Conservation (phyloP, 2,888 invertebrate species). For the Cataglyphis albicans region DNA sequence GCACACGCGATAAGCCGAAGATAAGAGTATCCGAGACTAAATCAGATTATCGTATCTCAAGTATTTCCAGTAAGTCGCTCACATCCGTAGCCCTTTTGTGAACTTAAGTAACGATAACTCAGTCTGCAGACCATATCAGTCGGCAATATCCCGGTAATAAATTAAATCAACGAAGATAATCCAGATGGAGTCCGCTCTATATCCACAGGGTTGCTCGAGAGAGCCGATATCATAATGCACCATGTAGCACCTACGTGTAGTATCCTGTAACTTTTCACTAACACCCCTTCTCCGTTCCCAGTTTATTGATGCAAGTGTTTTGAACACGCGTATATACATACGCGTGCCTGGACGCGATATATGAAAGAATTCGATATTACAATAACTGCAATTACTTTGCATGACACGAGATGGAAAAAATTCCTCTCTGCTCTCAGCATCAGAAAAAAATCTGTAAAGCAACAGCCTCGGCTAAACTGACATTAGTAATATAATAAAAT, state of each 20-base stretch:
- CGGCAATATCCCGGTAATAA: constrained; percentile 83
- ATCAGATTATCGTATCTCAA: constrained; percentile 69
- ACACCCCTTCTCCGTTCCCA: constrained; percentile 5
- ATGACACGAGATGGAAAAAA: not conserved
- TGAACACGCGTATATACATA: constrained; percentile 23
- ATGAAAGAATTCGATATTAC: not conserved
- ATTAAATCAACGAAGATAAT: constrained; percentile 85
- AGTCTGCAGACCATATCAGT: constrained; percentile 79
- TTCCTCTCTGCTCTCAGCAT: not conserved
- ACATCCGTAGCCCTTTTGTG: constrained; percentile 73
- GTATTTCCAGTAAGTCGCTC: constrained; percentile 73
- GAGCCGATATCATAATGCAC: constrained; percentile 80
- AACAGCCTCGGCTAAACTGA: not conserved
- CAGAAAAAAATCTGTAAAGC: not conserved
- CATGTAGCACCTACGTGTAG: constrained; percentile 65
- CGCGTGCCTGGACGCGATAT: not conserved
- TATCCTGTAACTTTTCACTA: constrained; percentile 26
- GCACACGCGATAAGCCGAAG: constrained; percentile 61
- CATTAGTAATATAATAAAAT: constrained; percentile 8
- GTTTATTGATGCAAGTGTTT: constrained; percentile 6
- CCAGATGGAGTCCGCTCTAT: constrained; percentile 81
- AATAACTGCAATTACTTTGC: constrained; percentile 15
- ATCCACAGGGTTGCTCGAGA: constrained; percentile 75
- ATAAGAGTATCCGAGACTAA: constrained; percentile 59
- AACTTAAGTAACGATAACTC: constrained; percentile 81